Percentiles rank a stretch among this genome's conserved stretches.
phyloP scores from a whole-genome alignment of 2,888 invertebrate genomes.

The Eugnorisma glareosa region DNA sequence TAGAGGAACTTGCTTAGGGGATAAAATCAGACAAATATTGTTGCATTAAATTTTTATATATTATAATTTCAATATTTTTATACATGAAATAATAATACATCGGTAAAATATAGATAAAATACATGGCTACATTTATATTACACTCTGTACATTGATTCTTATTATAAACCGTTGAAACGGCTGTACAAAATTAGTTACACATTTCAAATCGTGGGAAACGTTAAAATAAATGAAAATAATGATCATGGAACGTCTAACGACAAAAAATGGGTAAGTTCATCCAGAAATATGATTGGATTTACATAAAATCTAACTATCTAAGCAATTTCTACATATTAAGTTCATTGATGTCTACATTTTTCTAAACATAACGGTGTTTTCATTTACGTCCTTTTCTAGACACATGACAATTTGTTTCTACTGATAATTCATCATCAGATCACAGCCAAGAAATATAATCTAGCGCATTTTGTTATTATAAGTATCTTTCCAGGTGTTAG shows the following conservation, averaged over 20 bases:
- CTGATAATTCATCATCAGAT: constrained; percentile 1
- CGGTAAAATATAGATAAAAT: constrained; percentile 58
- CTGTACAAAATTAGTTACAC: constrained; percentile 38
- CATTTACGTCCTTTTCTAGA: neutral
- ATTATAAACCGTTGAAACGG: constrained; percentile 22
- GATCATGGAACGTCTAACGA: neutral
- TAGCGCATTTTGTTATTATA: neutral
- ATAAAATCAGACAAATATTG: constrained; percentile 52
- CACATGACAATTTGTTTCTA: neutral
- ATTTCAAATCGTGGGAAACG: neutral
- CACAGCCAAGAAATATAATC: constrained; percentile 38
- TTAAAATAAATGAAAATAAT: constrained; percentile 2
- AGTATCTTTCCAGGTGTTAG: neutral
- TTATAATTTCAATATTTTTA: constrained; percentile 58
- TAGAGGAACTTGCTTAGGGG: neutral
- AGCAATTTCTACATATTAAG: neutral
- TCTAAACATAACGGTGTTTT: neutral
- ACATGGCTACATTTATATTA: constrained; percentile 61
- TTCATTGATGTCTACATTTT: constrained; percentile 2
- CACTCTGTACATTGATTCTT: constrained; percentile 66
- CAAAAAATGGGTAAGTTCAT: neutral
- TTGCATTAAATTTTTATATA: constrained; percentile 54
- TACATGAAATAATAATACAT: constrained; percentile 56
- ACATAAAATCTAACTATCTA: neutral
- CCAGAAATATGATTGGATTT: constrained; percentile 6